Conservation (phyloP, 2,113 vertebrate species). For the Mustelus asterias region DNA sequence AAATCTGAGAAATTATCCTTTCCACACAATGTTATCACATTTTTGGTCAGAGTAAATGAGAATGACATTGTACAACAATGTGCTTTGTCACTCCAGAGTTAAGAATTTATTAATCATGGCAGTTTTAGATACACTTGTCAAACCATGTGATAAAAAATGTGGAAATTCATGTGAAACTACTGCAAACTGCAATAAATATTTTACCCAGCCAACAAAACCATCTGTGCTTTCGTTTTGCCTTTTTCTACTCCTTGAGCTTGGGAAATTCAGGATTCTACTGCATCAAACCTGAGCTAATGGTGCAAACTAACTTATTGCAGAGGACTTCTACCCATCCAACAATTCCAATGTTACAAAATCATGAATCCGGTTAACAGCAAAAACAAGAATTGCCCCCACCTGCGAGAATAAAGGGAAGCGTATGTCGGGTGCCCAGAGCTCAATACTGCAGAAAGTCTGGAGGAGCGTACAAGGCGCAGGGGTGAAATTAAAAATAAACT, state of each 20-base stretch:
- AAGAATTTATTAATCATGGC: not conserved
- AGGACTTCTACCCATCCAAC: not conserved
- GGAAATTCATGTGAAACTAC: not conserved
- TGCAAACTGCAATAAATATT: not conserved
- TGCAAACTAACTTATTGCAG: not conserved
- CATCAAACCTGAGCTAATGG: not conserved
- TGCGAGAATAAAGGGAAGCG: not conserved
- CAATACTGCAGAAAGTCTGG: no score
- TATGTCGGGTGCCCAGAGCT: no score
- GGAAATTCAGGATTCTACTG: not conserved
- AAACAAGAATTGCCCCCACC: not conserved
- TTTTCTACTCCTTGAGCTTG: not conserved
- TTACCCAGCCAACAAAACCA: not conserved
- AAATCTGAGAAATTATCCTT: not conserved
- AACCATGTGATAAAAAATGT: not conserved
- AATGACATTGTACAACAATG: not conserved
- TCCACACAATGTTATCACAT: not conserved
- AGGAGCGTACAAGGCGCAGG: no score
- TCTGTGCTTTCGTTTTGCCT: no score
- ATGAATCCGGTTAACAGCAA: not conserved
- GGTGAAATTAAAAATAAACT: no score
- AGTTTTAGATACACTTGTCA: not conserved
- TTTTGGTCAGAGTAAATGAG: not conserved
- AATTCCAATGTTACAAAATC: not conserved
- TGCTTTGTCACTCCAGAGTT: not conserved